Evolutionary conservation across 2,888 invertebrate species (phyloP).

Genomic region (Suillia variegata): DNA sequence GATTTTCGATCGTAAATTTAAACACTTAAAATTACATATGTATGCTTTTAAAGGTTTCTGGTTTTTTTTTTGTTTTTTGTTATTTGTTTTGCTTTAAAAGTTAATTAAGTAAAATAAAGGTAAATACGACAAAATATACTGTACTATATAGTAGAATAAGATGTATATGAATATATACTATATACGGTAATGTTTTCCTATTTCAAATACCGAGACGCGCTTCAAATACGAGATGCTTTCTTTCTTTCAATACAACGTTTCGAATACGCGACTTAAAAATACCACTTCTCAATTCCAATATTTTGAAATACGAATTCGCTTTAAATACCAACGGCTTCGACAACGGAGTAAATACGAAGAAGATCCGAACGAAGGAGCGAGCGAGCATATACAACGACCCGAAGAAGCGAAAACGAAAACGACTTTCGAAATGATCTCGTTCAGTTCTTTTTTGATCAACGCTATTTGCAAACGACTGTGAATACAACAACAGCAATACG

Average conservation of each 20-base stretch:
- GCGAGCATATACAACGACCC: background rate
- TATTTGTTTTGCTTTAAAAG: no score
- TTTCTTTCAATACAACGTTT: no score
- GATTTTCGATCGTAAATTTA: slow-evolving; percentile 26
- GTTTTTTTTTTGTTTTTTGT: no score
- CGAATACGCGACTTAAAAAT: background rate
- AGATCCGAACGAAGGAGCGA: background rate
- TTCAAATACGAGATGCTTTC: no score
- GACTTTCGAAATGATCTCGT: background rate
- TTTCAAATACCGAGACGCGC: no score
- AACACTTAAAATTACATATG: slow-evolving; percentile 25
- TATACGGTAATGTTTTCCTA: slow-evolving; percentile 24
- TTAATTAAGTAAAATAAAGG: slow-evolving; percentile 29
- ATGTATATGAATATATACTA: slow-evolving; percentile 24
- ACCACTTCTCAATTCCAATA: no score
- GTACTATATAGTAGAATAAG: slow-evolving; percentile 16
- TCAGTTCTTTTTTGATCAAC: background rate
- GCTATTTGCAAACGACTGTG: no score
- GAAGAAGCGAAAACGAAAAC: background rate
- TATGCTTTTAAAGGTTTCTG: slow-evolving; percentile 12
- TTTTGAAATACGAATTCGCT: no score
- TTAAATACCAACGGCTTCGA: slow-evolving; percentile 4
- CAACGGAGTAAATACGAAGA: background rate
- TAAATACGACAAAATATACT: slow-evolving; percentile 24
- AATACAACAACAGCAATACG: slow-evolving; percentile 30